A percentile compares a stretch with the other conserved stretches of the same genome.
These are phyloP conservation scores for Parazoanthus darwini DNA, from an alignment of 92 coral and sea anemone species.

Conservation along the genomic window DNA sequence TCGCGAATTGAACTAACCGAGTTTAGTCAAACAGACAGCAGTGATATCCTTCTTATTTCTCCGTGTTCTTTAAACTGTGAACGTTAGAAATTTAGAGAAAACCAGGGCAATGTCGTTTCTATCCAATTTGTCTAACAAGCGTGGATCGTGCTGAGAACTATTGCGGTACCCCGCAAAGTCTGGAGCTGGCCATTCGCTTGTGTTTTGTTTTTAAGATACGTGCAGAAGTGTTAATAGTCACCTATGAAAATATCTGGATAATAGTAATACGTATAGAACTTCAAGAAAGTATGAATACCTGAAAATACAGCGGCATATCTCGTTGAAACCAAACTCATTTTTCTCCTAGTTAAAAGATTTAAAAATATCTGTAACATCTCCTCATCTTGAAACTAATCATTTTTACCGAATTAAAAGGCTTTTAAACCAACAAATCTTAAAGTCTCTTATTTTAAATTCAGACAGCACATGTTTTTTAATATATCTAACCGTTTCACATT, in stretches of 20 bases:
- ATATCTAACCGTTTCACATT: no score
- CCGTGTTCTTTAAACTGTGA: neutral
- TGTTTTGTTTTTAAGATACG: conserved; percentile 23
- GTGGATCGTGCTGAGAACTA: conserved; percentile 6
- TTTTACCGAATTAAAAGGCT: neutral
- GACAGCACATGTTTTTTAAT: neutral
- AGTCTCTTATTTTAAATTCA: neutral
- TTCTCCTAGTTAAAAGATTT: neutral
- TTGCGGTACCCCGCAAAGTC: conserved; percentile 9
- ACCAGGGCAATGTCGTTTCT: conserved; percentile 1
- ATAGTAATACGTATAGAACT: neutral
- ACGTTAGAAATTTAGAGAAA: neutral
- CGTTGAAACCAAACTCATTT: neutral
- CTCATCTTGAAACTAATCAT: no score
- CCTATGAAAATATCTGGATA: neutral
- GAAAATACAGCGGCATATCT: neutral
- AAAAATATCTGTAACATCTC: neutral
- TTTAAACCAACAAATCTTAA: neutral
- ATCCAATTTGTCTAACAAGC: conserved; percentile 25
- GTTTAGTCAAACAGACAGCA: conserved; percentile 4
- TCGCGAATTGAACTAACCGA: neutral
- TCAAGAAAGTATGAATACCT: neutral
- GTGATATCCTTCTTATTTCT: neutral
- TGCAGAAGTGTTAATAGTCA: neutral
- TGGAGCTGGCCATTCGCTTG: conserved; percentile 6